Conservation (phyloP, 2,888 invertebrate species). For the Neoascia interrupta region DNA sequence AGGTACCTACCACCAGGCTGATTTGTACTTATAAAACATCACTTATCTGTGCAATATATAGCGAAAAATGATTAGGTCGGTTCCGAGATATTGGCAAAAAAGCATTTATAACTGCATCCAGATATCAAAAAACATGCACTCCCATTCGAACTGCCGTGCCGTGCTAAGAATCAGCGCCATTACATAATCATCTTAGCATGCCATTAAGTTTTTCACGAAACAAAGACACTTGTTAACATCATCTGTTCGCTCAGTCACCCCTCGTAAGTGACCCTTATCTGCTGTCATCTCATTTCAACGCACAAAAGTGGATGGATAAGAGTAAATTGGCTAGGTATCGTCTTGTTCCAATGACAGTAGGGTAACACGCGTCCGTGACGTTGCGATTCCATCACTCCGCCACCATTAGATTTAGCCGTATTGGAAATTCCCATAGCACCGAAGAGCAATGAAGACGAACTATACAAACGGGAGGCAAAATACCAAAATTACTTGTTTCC, state of each 20-base stretch:
- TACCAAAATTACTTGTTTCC: constrained; percentile 33
- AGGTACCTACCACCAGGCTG: no score
- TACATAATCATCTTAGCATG: constrained; percentile 10
- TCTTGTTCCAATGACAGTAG: constrained; percentile 60
- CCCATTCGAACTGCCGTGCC: no score
- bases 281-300: constrained; percentile 63
- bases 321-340: constrained; percentile 21
- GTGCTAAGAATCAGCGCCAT: constrained; percentile 45
- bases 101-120: no score
- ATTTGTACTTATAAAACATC: no score
- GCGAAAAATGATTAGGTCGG: no score
- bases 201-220: constrained; percentile 40
- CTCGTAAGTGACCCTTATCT: constrained; percentile 44
- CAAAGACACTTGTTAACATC: constrained; percentile 61
- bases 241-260: constrained; percentile 55
- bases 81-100: no score
- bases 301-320: constrained; percentile 20
- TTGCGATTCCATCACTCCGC: constrained; percentile 49
- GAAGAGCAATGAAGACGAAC: constrained; percentile 45
- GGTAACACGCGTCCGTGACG: constrained; percentile 42
- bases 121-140: no score
- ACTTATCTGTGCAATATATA: no score
- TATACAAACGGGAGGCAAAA: constrained; percentile 1
- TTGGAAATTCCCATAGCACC: constrained; percentile 61
- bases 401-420: constrained; percentile 38